Evolutionary conservation across 1,140 invertebrate genomes (phyloP), one percentile per base, ranked within the genome.

Genomic region (Leguminivora glycinivorella): DNA sequence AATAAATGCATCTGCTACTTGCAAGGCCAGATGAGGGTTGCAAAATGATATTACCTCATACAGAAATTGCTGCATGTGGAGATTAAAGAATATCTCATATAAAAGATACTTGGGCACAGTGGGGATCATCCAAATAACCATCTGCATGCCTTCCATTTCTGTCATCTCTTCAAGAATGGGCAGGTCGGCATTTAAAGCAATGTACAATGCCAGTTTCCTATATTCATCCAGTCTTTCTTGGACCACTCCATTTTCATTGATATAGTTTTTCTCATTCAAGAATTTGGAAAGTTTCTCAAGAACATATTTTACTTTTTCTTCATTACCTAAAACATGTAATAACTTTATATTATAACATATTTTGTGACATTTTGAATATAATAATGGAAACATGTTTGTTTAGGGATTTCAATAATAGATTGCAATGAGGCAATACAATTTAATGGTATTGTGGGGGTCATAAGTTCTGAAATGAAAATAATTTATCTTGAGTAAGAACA

Each of bases 71-170:
- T 87, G 82, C 82, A 91, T 86, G 68, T 83, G 43, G 0, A 89
- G 73, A 17, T 78, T 77, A 84, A 86, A 91, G 38, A 89, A 70
- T 26, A 91, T 75, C 79, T 90, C 89, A 78, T 84, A 83, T 80
- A 91, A 81, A 4, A 91, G 72, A 70, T 75, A 85, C 71, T 83
- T 80, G 29, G 84, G 79, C 56, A 91, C 78, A 47, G 79, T 85
- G 4, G 89, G 87, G 58, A 87, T 72, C 34, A 85, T 85, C 82
- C 83, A 84, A 47, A 90, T 83, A 38, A 89, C 70, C 38, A 76
- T 76, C 71, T 82, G 80, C 38, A 91, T 78, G 12, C 75, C 83
- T 75, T 85, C 80, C 7, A 82, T 71, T 60, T 84, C 82, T 22
- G 82, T 77, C 71, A 90, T 73, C 19, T 82, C 74, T 66, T 83